Evolutionary conservation across 2,113 vertebrate genomes (phyloP), one percentile per base, ranked within the genome.

Genomic region (Brachyistius frenatus): DNA sequence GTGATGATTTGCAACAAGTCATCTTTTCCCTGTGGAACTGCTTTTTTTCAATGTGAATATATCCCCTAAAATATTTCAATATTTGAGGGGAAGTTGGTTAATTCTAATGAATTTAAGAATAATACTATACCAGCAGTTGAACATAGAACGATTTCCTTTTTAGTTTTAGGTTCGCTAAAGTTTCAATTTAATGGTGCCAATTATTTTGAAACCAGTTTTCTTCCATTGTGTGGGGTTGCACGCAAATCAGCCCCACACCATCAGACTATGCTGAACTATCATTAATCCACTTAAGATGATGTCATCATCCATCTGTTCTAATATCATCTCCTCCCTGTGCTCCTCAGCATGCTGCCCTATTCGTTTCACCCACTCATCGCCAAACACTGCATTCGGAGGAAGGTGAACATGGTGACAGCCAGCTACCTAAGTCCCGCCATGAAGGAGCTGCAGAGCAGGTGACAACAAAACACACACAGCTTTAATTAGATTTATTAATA

Each of bases 401-500:
- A 96, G 88, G 97, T 98, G 23, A 97, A 98, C 93, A 90, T 99
- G 95, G 84, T 99, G 89, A 99, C 97, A 0, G 96, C 98, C 47
- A 99, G 98, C 90, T 99, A 99, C 85, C 89, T 96, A 86, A 96
- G 95, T 76, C 97, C 98, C 6, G 96, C 93, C 2, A 96, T 99
- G 91, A 97, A 95, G 91, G 96, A 96, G 50, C 94, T 99, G 69
- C 94, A 97, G 80, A 94, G 95, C 78, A 96, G 96, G 98, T 99
- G 87, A 47, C 80, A 53, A n/a, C 67, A 49, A 46, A 32, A 23
- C 44, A 49, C 10, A 71, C 15, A 39, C 11, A 4, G 41, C 23
- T 2, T 7, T 37, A 13, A 14, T 31, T 41, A n/a, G 0, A 50
- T 55, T 55, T 33, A 31, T 14, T 32, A 33, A 5, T 9, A 5